Evolutionary conservation across 53 echinoderm and acorn worm species (phyloP).

Genomic region (Echinometra lucunter): DNA sequence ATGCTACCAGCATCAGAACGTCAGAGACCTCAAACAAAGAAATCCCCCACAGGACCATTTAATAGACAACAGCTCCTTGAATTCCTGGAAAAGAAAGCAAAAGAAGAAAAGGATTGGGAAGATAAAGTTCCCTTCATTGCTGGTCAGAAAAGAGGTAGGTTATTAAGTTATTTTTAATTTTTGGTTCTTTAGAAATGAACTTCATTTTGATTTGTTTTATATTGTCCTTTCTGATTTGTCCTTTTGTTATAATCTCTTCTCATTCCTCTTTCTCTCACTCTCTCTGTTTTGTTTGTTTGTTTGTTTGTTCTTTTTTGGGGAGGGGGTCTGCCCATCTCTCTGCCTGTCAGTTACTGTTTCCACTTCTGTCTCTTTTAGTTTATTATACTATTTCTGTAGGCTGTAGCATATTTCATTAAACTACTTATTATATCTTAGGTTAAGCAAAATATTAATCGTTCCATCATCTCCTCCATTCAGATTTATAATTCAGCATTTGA

Average conservation of each 20-base stretch:
- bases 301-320: no score
- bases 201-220: no score
- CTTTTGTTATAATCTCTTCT: neutral
- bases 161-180: neutral
- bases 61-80: slow-evolving; percentile 86
- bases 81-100: slow-evolving; percentile 95
- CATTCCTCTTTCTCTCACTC: no score
- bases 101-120: slow-evolving; percentile 94
- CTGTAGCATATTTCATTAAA: no score
- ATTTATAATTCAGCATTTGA: neutral
- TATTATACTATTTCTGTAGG: no score
- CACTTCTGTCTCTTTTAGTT: no score
- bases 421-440: no score
- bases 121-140: slow-evolving; percentile 90
- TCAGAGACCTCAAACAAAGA: slow-evolving; percentile 77
- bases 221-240: neutral
- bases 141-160: slow-evolving; percentile 97
- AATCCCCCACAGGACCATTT: slow-evolving; percentile 83
- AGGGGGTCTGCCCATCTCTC: no score
- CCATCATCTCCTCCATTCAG: neutral
- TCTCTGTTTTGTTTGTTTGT: no score
- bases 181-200: neutral
- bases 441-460: no score
- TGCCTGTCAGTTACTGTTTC: no score
- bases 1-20: slow-evolving; percentile 95